Evolutionary conservation across 1,140 invertebrate genomes (phyloP).

Genomic region (Drosophila novamexicana): DNA sequence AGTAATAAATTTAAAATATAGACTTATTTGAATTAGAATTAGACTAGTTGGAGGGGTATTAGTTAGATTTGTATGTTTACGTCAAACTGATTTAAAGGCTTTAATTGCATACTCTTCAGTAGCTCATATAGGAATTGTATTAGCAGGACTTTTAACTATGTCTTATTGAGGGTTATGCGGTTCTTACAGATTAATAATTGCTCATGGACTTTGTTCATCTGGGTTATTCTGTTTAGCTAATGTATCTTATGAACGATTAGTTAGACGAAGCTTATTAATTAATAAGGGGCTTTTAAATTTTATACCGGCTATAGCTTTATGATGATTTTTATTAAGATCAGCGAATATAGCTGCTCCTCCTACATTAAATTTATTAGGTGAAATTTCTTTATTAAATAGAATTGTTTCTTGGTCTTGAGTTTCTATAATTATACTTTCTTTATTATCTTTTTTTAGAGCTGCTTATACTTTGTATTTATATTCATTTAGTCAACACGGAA

Average conservation of each 20-base stretch:
- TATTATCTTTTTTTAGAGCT: slow-evolving; percentile 84
- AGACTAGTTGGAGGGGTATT: slow-evolving; percentile 86
- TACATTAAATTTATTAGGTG: slow-evolving; percentile 85
- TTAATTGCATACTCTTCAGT: slow-evolving; percentile 63
- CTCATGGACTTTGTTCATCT: slow-evolving; percentile 88
- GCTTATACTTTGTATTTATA: slow-evolving; percentile 85
- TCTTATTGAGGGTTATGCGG: slow-evolving; percentile 84
- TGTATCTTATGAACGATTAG: slow-evolving; percentile 87
- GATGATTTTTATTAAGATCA: slow-evolving; percentile 87
- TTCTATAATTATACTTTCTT: slow-evolving; percentile 85
- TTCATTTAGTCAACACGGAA: slow-evolving; percentile 86
- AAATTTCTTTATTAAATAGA: slow-evolving; percentile 87
- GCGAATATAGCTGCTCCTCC: slow-evolving; percentile 85
- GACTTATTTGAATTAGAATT: slow-evolving; percentile 84
- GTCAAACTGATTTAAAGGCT: slow-evolving; percentile 84
- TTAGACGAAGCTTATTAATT: slow-evolving; percentile 82
- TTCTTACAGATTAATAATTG: slow-evolving; percentile 87
- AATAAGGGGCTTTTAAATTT: slow-evolving; percentile 85
- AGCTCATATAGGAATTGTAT: slow-evolving; percentile 58
- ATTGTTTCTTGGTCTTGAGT: slow-evolving; percentile 85
- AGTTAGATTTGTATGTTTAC: slow-evolving; percentile 87
- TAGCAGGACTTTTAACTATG: slow-evolving; percentile 85
- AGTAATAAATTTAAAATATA: slow-evolving; percentile 84
- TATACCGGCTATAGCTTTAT: slow-evolving; percentile 85
- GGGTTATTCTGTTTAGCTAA: slow-evolving; percentile 89